Percentiles rank a stretch among this genome's conserved stretches.
Conservation (phyloP, 1,140 invertebrate genomes). For the Drosophila saltans region DNA sequence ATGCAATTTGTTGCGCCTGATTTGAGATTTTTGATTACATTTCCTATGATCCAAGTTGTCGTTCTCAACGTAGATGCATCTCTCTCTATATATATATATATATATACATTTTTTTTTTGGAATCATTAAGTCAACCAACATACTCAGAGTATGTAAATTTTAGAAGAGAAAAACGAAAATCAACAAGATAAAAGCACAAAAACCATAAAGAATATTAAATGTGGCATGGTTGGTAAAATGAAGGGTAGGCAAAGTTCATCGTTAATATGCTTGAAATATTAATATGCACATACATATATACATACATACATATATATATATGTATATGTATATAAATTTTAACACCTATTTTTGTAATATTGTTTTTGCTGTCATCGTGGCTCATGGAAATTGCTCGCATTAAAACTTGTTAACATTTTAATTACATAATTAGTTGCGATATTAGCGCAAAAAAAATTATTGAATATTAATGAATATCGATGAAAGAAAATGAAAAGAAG, state of each 20-base stretch:
- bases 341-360: constrained; percentile 45
- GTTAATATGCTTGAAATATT: constrained; percentile 53
- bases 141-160: not conserved
- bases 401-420: constrained; percentile 64
- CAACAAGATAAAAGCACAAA: constrained; percentile 11
- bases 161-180: not conserved
- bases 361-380: constrained; percentile 31
- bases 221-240: constrained; percentile 22
- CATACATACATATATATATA: not conserved
- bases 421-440: constrained; percentile 62
- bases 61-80: not conserved
- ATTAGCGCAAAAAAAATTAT: constrained; percentile 34
- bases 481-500: not conserved
- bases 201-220: constrained; percentile 42
- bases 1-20: constrained; percentile 61
- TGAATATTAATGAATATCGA: constrained; percentile 50
- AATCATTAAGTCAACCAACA: too few relatives aligned
- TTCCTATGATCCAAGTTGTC: constrained; percentile 24
- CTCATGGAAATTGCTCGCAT: constrained; percentile 47
- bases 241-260: constrained; percentile 38
- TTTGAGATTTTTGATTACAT: constrained; percentile 63
- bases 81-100: not conserved
- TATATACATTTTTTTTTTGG: not conserved
- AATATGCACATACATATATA: constrained; percentile 8
- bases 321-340: constrained; percentile 30